Conservation (phyloP, 2,113 vertebrate genomes). For the Emydocephalus ijimae region DNA sequence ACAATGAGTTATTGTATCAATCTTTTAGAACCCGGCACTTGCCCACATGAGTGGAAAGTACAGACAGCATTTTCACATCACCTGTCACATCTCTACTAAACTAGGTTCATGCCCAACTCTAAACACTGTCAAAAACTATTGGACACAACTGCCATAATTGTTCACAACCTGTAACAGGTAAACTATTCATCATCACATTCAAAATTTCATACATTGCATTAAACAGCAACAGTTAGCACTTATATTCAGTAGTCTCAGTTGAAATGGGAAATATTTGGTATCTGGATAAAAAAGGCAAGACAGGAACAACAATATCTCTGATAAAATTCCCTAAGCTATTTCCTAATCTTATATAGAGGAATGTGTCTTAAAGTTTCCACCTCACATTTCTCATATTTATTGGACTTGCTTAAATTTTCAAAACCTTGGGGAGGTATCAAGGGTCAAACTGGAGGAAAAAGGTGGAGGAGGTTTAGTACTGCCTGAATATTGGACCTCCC, state of each 20-base stretch:
- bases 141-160: background rate
- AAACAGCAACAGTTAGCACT: background rate
- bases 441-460: background rate
- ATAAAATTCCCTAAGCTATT: background rate
- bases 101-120: background rate
- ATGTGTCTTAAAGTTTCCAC: background rate
- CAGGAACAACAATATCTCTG: background rate
- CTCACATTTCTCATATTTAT: background rate
- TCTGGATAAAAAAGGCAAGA: background rate
- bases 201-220: background rate
- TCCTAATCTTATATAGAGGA: background rate
- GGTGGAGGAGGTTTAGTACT: background rate
- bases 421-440: background rate
- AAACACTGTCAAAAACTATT: background rate
- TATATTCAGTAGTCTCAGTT: background rate
- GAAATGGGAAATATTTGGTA: background rate
- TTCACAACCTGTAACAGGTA: background rate
- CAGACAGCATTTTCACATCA: background rate
- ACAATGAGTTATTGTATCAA: background rate
- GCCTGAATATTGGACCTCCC: background rate
- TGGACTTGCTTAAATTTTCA: background rate
- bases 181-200: background rate
- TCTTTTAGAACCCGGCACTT: background rate
- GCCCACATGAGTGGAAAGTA: background rate
- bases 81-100: background rate